phyloP scores from a whole-genome alignment of 2,888 invertebrate species.

The Pelosia muscerda region DNA sequence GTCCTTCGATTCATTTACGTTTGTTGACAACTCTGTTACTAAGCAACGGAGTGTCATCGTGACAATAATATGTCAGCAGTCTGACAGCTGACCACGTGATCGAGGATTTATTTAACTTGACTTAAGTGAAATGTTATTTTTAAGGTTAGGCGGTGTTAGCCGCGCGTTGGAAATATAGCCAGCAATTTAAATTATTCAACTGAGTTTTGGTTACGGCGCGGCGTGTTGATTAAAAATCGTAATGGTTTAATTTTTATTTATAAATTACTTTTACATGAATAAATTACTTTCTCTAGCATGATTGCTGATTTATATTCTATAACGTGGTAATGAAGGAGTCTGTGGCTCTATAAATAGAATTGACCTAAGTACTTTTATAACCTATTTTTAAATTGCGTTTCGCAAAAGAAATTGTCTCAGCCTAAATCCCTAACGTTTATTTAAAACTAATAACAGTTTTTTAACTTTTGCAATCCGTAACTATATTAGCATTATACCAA shows the following conservation, averaged over 20 bases:
- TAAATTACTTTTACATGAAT: too few species aligned
- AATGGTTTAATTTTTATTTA: not conserved
- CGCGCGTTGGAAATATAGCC: constrained; percentile 12
- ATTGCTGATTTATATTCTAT: too few species aligned
- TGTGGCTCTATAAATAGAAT: too few species aligned
- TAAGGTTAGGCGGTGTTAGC: constrained; percentile 21
- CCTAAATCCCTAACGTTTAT: not conserved
- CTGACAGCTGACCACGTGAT: constrained; percentile 53
- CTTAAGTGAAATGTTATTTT: constrained; percentile 57
- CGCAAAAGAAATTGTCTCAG: not conserved
- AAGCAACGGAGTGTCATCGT: constrained; percentile 55
- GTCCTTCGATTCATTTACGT: constrained; percentile 52
- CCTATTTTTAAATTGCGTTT: not conserved
- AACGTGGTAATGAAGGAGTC: too few species aligned
- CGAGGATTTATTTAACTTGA: constrained; percentile 57
- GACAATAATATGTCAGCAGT: constrained; percentile 46
- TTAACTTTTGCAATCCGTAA: not conserved
- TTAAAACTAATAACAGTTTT: not conserved
- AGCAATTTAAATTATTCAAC: not conserved
- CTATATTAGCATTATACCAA: not conserved
- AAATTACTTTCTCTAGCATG: too few species aligned
- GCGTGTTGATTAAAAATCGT: not conserved
- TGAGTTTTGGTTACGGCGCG: not conserved
- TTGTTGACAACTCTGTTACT: constrained; percentile 56
- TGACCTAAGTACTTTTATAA: too few species aligned